Evolutionary conservation across 2,113 vertebrate genomes (phyloP).

Genomic region (Caretta caretta): DNA sequence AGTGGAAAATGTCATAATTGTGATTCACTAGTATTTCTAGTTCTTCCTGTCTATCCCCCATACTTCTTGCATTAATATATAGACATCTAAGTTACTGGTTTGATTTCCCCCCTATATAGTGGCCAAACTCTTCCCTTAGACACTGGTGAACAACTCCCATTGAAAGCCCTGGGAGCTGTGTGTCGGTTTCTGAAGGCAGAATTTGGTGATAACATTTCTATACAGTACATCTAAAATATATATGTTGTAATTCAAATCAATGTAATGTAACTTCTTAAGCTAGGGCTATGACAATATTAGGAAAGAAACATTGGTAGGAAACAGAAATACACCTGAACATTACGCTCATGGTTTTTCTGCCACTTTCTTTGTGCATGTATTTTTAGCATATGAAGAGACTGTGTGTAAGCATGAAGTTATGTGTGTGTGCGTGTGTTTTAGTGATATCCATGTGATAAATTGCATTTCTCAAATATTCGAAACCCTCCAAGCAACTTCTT

Average conservation of each 20-base stretch:
- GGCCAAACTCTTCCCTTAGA: constrained; percentile 7
- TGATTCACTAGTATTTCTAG: not conserved
- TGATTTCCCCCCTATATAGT: not conserved
- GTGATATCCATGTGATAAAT: not conserved
- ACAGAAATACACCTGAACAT: not conserved
- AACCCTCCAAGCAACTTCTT: not conserved
- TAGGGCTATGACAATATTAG: not conserved
- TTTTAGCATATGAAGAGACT: not conserved
- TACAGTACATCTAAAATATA: not conserved
- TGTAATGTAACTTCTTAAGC: not conserved
- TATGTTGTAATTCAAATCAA: not conserved
- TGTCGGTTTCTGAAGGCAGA: not conserved
- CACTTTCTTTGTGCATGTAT: not conserved
- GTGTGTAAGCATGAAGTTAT: not conserved
- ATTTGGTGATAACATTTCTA: not conserved
- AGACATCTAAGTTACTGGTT: not conserved
- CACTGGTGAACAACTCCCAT: not conserved
- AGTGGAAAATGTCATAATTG: not conserved
- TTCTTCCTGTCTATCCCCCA: not conserved
- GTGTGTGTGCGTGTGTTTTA: too few relatives aligned
- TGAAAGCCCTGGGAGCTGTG: not conserved
- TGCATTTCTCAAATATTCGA: not conserved
- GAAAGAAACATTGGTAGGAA: not conserved
- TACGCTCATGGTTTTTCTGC: not conserved
- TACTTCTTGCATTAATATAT: not conserved